Percentiles rank a stretch among this genome's conserved stretches.
phyloP scores from a whole-genome alignment of 2,888 invertebrate species.

The Antheraea assamensis region DNA sequence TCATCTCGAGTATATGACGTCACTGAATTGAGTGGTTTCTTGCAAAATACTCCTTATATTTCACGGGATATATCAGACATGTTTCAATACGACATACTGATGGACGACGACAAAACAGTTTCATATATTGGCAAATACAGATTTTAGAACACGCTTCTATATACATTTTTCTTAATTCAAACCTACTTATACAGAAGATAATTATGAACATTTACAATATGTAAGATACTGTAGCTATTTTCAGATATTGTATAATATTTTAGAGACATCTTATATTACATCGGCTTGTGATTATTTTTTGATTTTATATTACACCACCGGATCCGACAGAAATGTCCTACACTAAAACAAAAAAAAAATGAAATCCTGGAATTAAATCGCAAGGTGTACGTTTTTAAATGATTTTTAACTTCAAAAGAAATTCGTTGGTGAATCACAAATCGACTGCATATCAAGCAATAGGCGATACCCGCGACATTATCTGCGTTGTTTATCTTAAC shows the following conservation, averaged over 20 bases:
- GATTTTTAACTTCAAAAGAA: no score
- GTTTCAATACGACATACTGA: background rate
- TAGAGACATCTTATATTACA: no score
- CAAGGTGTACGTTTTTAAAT: no score
- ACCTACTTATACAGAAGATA: background rate
- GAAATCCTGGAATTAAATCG: no score
- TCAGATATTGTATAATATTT: background rate
- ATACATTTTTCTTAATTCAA: background rate
- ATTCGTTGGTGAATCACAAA: no score
- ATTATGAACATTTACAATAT: background rate
- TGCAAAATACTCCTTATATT: background rate
- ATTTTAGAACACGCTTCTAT: background rate
- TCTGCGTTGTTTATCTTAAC: no score
- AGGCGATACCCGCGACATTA: background rate
- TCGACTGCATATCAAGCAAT: no score
- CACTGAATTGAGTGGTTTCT: background rate
- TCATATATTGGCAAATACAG: background rate
- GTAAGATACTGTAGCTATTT: background rate
- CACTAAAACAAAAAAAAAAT: no score
- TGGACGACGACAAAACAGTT: background rate
- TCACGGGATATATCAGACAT: background rate
- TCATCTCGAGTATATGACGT: constrained; percentile 27
- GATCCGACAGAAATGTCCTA: no score
- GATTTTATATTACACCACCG: no score
- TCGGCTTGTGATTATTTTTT: no score